Evolutionary conservation across 2,888 invertebrate species (phyloP).

Genomic region (Aspidiotus destructor): DNA sequence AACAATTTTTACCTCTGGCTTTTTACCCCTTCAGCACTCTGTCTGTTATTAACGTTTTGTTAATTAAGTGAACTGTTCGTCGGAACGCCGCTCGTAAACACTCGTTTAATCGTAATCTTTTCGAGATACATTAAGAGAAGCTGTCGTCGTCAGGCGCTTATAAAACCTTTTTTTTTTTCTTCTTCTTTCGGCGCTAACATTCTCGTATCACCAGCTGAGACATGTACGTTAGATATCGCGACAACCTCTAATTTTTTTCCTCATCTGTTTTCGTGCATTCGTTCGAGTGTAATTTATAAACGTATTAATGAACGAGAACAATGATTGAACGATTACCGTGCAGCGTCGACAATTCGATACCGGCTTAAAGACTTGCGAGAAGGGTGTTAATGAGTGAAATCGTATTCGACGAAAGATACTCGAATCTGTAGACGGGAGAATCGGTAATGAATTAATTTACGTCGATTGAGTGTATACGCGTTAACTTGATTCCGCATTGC

Average conservation of each 20-base stretch:
- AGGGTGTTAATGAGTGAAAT: too few species aligned
- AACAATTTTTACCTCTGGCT: too few species aligned
- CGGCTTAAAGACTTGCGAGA: too few species aligned
- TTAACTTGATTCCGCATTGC: too few species aligned
- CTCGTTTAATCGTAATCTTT: conserved; percentile 5
- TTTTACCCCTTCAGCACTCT: not conserved
- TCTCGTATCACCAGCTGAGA: conserved; percentile 19
- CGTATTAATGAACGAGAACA: conserved; percentile 24
- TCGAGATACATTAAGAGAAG: not conserved
- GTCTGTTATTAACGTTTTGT: not conserved
- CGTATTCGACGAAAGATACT: too few species aligned
- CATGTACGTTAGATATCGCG: conserved; percentile 15
- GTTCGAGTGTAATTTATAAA: conserved; percentile 21
- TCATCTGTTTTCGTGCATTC: conserved; percentile 7
- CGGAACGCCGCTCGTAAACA: not conserved
- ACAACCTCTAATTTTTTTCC: conserved; percentile 2
- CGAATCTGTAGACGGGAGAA: too few species aligned
- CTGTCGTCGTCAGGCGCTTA: conserved; percentile 15
- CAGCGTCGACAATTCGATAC: too few species aligned
- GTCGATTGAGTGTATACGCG: too few species aligned
- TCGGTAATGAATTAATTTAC: too few species aligned
- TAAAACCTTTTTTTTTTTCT: conserved; percentile 15
- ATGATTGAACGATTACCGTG: not conserved
- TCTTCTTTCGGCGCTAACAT: conserved; percentile 25
- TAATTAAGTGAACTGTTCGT: not conserved